Conservation (phyloP, 2,113 vertebrate species). For the Lepisosteus osseus region DNA sequence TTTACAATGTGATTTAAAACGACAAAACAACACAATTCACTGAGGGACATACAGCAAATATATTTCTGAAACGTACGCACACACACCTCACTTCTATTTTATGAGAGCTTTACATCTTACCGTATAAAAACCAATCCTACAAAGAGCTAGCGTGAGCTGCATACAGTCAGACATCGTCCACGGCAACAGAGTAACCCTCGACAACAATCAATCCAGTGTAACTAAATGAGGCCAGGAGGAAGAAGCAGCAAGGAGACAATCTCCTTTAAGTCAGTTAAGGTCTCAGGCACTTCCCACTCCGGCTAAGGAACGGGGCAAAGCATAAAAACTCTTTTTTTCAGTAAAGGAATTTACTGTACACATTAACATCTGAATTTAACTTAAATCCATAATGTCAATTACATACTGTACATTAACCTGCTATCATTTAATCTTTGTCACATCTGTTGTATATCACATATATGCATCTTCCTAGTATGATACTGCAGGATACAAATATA, state of each 20-base stretch:
- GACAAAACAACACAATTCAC: not conserved
- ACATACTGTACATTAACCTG: too few relatives aligned
- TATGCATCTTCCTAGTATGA: too few relatives aligned
- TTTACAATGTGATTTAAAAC: not conserved
- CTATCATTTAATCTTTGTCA: too few relatives aligned
- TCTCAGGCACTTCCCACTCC: not conserved
- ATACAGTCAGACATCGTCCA: constrained; percentile 84
- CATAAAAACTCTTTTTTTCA: too few relatives aligned
- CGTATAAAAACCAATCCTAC: constrained; percentile 87
- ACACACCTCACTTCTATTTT: not conserved
- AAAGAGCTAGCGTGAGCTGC: constrained; percentile 84
- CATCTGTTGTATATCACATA: too few relatives aligned
- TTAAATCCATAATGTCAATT: too few relatives aligned
- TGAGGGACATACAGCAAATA: constrained; percentile 9
- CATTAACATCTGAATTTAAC: too few relatives aligned
- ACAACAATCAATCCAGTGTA: constrained; percentile 61
- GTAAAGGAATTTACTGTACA: too few relatives aligned
- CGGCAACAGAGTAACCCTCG: constrained; percentile 64
- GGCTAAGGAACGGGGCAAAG: too few relatives aligned
- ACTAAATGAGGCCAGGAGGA: constrained; percentile 45
- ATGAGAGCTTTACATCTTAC: constrained; percentile 62
- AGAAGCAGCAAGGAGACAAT: constrained; percentile 27
- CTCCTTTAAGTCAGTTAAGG: not conserved
- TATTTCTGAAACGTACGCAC: not conserved
- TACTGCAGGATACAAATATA: too few relatives aligned